Conservation (phyloP, 2,797 vertebrate genomes). For the Enteromius radiatus region DNA sequence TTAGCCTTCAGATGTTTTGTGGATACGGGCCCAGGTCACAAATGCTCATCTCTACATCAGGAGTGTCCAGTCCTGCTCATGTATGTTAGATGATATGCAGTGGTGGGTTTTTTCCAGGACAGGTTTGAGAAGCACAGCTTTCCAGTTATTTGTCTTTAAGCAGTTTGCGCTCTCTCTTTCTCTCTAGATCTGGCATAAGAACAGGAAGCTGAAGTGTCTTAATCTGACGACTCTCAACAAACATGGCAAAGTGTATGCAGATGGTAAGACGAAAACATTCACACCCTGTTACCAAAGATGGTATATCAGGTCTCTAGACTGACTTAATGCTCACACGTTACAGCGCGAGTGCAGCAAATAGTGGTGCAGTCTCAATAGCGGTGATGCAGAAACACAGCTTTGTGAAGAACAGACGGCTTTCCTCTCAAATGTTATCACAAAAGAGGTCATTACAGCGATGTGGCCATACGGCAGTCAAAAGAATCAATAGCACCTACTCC, state of each 20-base stretch:
- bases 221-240: constrained; percentile 90
- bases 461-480: neutral
- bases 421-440: neutral
- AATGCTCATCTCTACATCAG: neutral
- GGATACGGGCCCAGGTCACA: neutral
- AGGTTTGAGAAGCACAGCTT: neutral
- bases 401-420: neutral
- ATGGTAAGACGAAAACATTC: constrained; percentile 78
- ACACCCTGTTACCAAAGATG: neutral
- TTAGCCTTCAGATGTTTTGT: too few species aligned
- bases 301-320: neutral
- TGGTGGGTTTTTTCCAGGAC: neutral
- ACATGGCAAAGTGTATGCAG: constrained; percentile 91
- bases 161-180: neutral
- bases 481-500: neutral
- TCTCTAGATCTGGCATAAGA: constrained; percentile 92
- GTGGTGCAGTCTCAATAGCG: neutral
- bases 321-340: neutral
- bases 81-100: neutral
- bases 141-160: neutral
- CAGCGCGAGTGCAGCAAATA: neutral
- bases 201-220: constrained; percentile 92
- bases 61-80: neutral
- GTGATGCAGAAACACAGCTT: neutral
- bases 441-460: neutral